Percentiles rank a stretch among this genome's conserved stretches.
Evolutionary conservation across 2,797 vertebrate species (phyloP).

Genomic region (Diplodus sargus): DNA sequence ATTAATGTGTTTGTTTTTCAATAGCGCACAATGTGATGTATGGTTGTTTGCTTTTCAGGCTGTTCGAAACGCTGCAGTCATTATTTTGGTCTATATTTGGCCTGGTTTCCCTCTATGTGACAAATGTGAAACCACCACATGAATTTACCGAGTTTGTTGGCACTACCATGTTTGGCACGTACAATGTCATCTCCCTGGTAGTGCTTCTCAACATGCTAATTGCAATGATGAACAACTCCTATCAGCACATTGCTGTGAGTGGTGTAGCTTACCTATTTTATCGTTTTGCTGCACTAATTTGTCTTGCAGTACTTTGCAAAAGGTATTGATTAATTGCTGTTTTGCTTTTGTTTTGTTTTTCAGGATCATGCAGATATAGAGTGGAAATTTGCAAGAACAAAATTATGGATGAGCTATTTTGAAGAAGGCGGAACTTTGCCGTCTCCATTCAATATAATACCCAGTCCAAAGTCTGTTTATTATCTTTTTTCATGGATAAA

Average conservation of each 20-base stretch:
- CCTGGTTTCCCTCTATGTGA: slow-evolving; percentile 95
- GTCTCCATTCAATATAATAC: slow-evolving; percentile 97
- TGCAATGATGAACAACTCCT: slow-evolving; percentile 99
- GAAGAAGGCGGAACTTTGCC: slow-evolving; percentile 98
- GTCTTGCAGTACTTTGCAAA: slow-evolving; percentile 7
- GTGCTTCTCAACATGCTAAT: slow-evolving; percentile 99
- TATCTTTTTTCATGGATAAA: slow-evolving; percentile 92
- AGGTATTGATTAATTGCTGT: slow-evolving; percentile 21
- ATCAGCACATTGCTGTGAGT: slow-evolving; percentile 98
- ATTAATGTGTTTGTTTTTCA: slow-evolving; percentile 19
- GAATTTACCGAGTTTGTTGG: slow-evolving; percentile 97
- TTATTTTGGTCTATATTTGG: slow-evolving; percentile 99
- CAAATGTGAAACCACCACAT: slow-evolving; percentile 91
- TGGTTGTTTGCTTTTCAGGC: slow-evolving; percentile 80
- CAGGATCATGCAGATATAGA: slow-evolving; percentile 99
- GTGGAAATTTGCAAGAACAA: slow-evolving; percentile 99
- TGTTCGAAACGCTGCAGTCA: slow-evolving; percentile 97
- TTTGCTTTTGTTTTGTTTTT: slow-evolving; percentile 40
- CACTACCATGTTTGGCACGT: slow-evolving; percentile 97
- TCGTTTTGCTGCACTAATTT: slow-evolving; percentile 8
- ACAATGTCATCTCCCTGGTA: slow-evolving; percentile 97
- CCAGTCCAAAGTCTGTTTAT: slow-evolving; percentile 95
- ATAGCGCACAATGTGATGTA: slow-evolving; percentile 5
- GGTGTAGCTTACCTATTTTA: background rate
- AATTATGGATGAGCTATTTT: slow-evolving; percentile 99